Base-by-base conservation (phyloP, 2,888 invertebrate genomes). In the Plutella xylostella region DNA sequence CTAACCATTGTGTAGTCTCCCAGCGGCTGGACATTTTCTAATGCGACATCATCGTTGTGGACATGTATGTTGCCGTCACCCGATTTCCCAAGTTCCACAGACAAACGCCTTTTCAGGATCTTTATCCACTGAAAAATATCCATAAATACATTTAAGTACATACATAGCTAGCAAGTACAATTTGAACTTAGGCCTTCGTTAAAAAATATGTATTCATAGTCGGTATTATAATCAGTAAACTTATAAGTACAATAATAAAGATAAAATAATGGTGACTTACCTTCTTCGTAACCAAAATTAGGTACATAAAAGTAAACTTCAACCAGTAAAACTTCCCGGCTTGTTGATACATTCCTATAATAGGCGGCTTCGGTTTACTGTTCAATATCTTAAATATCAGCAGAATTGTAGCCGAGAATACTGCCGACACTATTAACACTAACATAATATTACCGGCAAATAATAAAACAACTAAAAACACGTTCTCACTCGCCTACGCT, bases 1-100 rank as follows among this genome's bases (percentile, higher is more conserved):
- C 54, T 60, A 65, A 86, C 87, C 68, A 78, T 62, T 21, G 85
- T 75, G 52, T 84, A 70, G 46, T 73, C 65, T 12, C 86, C 85
- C 5, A 90, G 68, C 44, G 68, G 60, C 60, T 88, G 89, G 38
- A 83, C 78, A 45, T 77, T 68, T 53, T 91, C 90, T 68, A 90
- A 76, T 2, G 56, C 55, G 11, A 54, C 59, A 40, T 79, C 75
- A 45, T 69, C 61, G 33, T 64, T 55, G 48, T 73, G 70, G 2
- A 77, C 61, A 25, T 75, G 72, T 11, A 61, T 58, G 0, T 64
- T 70, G 0, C 79, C 78, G 46, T 78, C 76, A 7, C 60, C 54
- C 45, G 72, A 72, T 42, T 61, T 59, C 0, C 72, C 73, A 4
- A 55, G 52, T 50, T 79, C 75, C 0, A 72, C 61, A 0, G 70